Evolutionary conservation across 2,113 vertebrate species (phyloP).

Genomic region (Salminus brasiliensis): DNA sequence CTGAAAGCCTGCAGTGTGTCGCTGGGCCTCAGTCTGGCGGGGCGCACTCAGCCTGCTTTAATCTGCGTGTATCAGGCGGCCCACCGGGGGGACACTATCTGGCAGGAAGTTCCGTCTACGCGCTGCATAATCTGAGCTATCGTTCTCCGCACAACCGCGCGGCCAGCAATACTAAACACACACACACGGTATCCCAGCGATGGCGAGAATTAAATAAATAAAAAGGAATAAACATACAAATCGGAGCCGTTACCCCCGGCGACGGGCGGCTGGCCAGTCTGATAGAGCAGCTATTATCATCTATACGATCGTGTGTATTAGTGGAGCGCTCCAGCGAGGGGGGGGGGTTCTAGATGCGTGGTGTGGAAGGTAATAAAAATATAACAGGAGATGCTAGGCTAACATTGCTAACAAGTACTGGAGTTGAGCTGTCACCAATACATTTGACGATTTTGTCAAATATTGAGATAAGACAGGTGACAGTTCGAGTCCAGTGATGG

Average conservation of each 20-base stretch:
- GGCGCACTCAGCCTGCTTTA: not conserved
- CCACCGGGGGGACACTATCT: slow-evolving; percentile 11
- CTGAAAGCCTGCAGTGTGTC: slow-evolving; percentile 2
- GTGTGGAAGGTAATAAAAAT: not conserved
- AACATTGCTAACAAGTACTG: too few species aligned
- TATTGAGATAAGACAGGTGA: too few species aligned
- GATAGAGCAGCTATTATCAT: slow-evolving; percentile 42
- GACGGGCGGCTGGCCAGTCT: slow-evolving; percentile 17
- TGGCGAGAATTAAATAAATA: slow-evolving; percentile 33
- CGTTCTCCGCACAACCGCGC: not conserved
- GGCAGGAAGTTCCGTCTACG: slow-evolving; percentile 32
- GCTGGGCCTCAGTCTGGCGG: slow-evolving; percentile 15
- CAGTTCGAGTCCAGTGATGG: too few species aligned
- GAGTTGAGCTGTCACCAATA: too few species aligned
- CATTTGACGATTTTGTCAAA: too few species aligned
- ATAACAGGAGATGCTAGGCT: too few species aligned
- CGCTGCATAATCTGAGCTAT: slow-evolving; percentile 25
- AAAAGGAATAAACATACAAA: slow-evolving; percentile 37
- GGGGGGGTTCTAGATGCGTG: slow-evolving; percentile 7
- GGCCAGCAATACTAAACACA: not conserved
- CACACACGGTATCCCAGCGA: not conserved
- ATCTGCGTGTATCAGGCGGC: slow-evolving; percentile 21
- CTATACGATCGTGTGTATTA: slow-evolving; percentile 31
- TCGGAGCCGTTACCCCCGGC: slow-evolving; percentile 27
- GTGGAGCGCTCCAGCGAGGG: not conserved